Evolutionary conservation across 1,140 invertebrate genomes (phyloP).

Genomic region (Halictus rubicundus): DNA sequence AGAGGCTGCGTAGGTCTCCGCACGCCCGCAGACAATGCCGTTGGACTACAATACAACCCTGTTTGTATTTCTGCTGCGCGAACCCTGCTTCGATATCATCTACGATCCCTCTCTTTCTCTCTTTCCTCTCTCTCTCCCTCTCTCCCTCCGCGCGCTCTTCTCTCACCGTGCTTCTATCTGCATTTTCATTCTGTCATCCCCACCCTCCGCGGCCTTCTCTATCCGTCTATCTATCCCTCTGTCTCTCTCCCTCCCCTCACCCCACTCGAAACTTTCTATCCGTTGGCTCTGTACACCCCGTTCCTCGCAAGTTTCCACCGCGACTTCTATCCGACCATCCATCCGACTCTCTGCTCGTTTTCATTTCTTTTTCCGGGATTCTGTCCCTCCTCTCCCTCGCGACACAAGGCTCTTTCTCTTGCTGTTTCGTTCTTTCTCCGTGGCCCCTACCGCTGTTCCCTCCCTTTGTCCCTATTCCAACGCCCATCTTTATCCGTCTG

Average conservation of each 20-base stretch:
- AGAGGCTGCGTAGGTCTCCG: slow-evolving; percentile 30
- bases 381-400: no score
- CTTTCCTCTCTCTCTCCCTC: not conserved
- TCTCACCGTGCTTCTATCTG: not conserved
- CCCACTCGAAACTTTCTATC: not conserved
- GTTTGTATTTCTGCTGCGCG: slow-evolving; percentile 54
- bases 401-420: not conserved
- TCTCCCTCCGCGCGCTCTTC: not conserved
- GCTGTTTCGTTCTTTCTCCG: no score
- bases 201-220: no score
- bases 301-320: not conserved
- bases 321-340: slow-evolving; percentile 1
- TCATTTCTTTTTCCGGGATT: not conserved
- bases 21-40: slow-evolving; percentile 66
- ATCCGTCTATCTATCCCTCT: no score
- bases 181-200: slow-evolving; percentile 1
- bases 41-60: slow-evolving; percentile 58
- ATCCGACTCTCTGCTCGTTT: not conserved
- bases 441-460: not conserved
- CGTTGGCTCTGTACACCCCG: not conserved
- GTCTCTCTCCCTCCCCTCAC: no score
- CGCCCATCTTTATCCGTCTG: slow-evolving; percentile 5
- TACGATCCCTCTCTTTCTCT: not conserved
- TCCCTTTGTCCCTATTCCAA: not conserved
- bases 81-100: slow-evolving; percentile 52